These are phyloP conservation scores for Amiota minor DNA, from an alignment of 2,888 invertebrate genomes.

Conservation along the genomic window DNA sequence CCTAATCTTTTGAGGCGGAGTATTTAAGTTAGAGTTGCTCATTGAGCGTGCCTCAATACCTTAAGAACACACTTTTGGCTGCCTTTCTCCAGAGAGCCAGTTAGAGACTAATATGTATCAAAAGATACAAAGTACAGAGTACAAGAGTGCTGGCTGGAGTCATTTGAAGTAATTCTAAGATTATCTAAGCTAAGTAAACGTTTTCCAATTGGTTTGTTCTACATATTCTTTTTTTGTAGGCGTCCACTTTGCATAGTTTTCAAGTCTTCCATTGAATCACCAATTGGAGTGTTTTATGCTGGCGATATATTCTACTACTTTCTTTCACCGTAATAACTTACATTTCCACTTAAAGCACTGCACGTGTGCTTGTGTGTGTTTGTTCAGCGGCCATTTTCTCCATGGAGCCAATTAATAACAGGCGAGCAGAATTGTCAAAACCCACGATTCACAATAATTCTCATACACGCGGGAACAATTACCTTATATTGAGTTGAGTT, in stretches of 20 bases:
- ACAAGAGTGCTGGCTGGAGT: too few relatives aligned
- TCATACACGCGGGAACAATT: not conserved
- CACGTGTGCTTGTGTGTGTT: not conserved
- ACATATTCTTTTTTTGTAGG: not conserved
- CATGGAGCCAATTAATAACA: constrained; percentile 68
- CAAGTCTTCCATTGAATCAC: too few relatives aligned
- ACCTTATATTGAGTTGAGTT: not conserved
- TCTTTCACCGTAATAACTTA: not conserved
- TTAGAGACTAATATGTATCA: too few relatives aligned
- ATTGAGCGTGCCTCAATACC: constrained; percentile 46
- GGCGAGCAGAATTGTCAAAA: constrained; percentile 61
- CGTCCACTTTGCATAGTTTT: too few relatives aligned
- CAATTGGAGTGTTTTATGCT: not conserved
- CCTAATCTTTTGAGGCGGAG: constrained; percentile 69
- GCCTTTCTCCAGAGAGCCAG: too few relatives aligned
- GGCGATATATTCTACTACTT: not conserved
- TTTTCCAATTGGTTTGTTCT: not conserved
- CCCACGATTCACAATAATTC: not conserved
- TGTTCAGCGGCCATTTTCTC: constrained; percentile 69
- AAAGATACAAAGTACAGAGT: too few relatives aligned
- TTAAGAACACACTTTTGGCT: too few relatives aligned
- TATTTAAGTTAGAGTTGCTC: constrained; percentile 70
- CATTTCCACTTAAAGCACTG: too few relatives aligned
- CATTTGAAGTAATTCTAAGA: too few relatives aligned
- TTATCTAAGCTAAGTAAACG: too few relatives aligned